phyloP scores from a whole-genome alignment of 2,113 vertebrate genomes.

The Aspiorhynchus laticeps region DNA sequence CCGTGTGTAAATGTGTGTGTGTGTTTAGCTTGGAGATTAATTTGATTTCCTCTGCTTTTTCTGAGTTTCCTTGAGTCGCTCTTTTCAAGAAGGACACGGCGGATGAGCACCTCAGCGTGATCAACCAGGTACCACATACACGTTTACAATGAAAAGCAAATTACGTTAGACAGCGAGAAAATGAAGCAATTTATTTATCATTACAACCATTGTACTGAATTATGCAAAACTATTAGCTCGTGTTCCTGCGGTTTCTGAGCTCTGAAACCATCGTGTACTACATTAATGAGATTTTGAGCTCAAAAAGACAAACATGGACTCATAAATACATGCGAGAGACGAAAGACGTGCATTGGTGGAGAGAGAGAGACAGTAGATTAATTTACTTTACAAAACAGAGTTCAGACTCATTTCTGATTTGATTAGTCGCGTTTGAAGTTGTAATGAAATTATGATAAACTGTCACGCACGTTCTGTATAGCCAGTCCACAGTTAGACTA shows the following conservation, averaged over 20 bases:
- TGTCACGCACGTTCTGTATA: neutral
- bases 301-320: slow-evolving; percentile 31
- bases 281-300: slow-evolving; percentile 48
- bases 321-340: neutral
- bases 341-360: neutral
- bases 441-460: neutral
- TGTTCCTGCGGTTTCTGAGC: slow-evolving; percentile 22
- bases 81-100: neutral
- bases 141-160: slow-evolving; percentile 9
- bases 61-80: neutral
- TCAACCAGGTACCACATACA: neutral
- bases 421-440: neutral
- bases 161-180: slow-evolving; percentile 6
- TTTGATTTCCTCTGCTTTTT: slow-evolving; percentile 1
- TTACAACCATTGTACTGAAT: slow-evolving; percentile 24
- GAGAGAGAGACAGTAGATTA: neutral
- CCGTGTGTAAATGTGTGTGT: neutral
- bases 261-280: slow-evolving; percentile 23
- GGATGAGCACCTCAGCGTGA: neutral
- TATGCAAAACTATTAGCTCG: slow-evolving; percentile 44
- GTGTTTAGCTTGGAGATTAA: neutral
- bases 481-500: neutral
- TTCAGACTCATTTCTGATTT: neutral
- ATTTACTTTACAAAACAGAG: neutral
- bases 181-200: slow-evolving; percentile 30